Evolutionary conservation across 1,140 invertebrate genomes (phyloP), one percentile per base, ranked within the genome.

Genomic region (Melipona quadrifasciata): DNA sequence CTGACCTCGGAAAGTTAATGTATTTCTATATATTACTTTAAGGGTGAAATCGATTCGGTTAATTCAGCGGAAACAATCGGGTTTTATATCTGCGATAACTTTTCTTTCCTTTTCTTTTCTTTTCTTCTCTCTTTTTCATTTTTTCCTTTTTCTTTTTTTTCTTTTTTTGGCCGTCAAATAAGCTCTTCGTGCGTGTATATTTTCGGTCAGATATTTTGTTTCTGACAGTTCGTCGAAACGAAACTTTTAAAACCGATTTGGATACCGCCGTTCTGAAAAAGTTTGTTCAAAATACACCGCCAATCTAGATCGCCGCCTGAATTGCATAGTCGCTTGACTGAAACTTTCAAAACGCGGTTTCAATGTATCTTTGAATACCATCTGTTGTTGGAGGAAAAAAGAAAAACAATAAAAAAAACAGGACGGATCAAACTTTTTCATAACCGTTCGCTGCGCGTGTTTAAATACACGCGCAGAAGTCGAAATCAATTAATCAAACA

Each of bases 191-290:
- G 31, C 31, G 8, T 34, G 4, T 21, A 34, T 70, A n/a, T 24
- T 70, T 55, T 73, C 21, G 19, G 24, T 73, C 31, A 55, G 53
- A 27, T 19, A 55, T 73, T 73, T 73, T 72, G 27, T 53, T 73
- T 55, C 3, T 14, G 8, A 58, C 21, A n/a, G 21, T 12, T 34
- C 4, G 55, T 16, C 19, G n/a, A 10, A 80, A 58, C 34, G 53
- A 34, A 80, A 80, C 24, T 71, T 80, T 27, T 27, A 34, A 57
- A 80, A 80, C n/a, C 39, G 67, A 71, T 80, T 58, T 47, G 12
- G 12, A 68, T 31, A 71, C 24, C 34, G 19, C 19, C 53, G 67
- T 70, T 58, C 24, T 51, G 53, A n/a, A 71, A 79, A 80, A 80
- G 24, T 80, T 80, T 71, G 31, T 71, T 80, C 31, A 24, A 24